These are phyloP conservation scores for Engystomops pustulosus DNA, from an alignment of 2,113 vertebrate species.

Conservation along the genomic window DNA sequence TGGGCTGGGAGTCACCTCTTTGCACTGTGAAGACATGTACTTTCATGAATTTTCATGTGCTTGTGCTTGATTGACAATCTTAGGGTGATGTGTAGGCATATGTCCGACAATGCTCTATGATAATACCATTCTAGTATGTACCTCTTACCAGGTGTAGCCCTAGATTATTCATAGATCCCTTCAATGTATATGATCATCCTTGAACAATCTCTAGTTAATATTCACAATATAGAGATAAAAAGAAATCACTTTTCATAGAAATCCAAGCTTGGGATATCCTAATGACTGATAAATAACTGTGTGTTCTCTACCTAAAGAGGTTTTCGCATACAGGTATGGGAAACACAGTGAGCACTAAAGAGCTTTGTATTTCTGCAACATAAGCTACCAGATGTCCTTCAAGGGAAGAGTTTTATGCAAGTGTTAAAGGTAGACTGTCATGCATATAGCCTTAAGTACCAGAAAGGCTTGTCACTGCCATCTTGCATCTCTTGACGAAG, in stretches of 20 bases:
- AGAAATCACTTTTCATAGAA: neutral
- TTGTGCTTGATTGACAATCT: constrained; percentile 18
- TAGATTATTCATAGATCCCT: neutral
- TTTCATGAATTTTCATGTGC: constrained; percentile 22
- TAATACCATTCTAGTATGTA: neutral
- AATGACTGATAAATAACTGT: neutral
- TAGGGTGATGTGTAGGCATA: neutral
- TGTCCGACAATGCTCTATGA: neutral
- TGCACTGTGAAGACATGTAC: neutral
- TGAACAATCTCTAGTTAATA: neutral
- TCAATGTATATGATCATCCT: neutral
- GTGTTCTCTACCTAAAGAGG: neutral
- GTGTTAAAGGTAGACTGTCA: constrained; percentile 67
- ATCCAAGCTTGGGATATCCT: neutral
- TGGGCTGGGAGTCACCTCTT: neutral
- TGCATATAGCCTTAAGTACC: constrained; percentile 61
- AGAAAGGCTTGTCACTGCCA: constrained; percentile 63
- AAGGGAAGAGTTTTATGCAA: constrained; percentile 59
- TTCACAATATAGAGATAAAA: neutral
- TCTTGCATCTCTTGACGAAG: constrained; percentile 66
- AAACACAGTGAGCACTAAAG: constrained; percentile 40
- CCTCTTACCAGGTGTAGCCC: neutral
- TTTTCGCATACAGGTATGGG: neutral
- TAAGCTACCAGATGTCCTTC: constrained; percentile 50
- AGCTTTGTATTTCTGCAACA: constrained; percentile 54